Base-by-base conservation (phyloP, 2,888 invertebrate genomes). In the Smittia aterrima region DNA sequence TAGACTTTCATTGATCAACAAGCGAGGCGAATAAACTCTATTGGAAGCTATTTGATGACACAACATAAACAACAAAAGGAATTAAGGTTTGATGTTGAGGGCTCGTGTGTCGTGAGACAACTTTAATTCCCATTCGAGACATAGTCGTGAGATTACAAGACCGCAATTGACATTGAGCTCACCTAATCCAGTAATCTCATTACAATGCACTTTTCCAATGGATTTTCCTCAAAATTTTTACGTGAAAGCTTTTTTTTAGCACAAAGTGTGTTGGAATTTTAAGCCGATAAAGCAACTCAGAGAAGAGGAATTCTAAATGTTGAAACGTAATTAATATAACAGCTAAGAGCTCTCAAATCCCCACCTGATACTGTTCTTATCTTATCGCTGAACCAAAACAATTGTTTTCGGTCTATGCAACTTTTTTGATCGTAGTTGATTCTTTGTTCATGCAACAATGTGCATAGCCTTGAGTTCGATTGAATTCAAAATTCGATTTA, bases 1-100 rank as follows among this genome's bases (percentile, higher is more conserved):
- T 71, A 53, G 70, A 71, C 27, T 54, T n/a, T 54, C 47, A 24
- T 71, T 47, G 53, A 20, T 58, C 58, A 58, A 18, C n/a, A 18
- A 20, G 58, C 13, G 4, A 20, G 22, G 22, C 11, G 47, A n/a
- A 11, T 47, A 6, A 16, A n/a, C 11, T 2, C 47, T n/a, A 2
- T 47, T n/a, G 58, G 58, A 58, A 58, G 58, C 58, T 22, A 18
- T 11, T 58, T 22, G 18, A 58, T 58, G 18, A 58, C 58, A 58
- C 58, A 58, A 22, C 58, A 38, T 13, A 18, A 4, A 58, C 22
- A 58, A 7, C 16, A n/a, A 47, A 47, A 4, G 7, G 47, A 47
- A 7, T 38, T 9, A 38, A 38, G 47, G 13, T 4, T 13, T 16
- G 7, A 13, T 47, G 22, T 22, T 22, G 58, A 18, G 18, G n/a